Evolutionary conservation across 1,140 invertebrate species (phyloP).

Genomic region (Pinna nobilis): DNA sequence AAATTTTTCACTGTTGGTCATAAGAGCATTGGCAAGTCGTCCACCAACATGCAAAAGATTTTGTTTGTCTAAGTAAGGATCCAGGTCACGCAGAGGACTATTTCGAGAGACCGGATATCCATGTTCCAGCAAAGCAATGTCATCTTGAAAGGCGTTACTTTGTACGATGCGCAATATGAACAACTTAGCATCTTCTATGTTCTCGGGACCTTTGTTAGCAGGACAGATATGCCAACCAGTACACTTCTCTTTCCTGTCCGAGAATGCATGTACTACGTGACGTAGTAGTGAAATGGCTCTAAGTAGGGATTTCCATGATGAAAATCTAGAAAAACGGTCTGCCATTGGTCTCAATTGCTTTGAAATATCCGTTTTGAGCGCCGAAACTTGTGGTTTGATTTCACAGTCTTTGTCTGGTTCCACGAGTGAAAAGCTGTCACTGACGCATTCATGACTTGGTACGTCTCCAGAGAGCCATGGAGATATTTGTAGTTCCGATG

Average conservation of each 20-base stretch:
- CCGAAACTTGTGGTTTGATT: conserved; percentile 13
- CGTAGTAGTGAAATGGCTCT: neutral
- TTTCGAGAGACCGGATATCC: neutral
- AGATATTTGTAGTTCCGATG: neutral
- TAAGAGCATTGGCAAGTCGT: too few relatives aligned
- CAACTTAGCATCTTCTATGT: neutral
- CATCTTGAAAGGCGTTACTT: neutral
- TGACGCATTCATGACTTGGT: neutral
- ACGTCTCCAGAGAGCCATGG: conserved; percentile 24
- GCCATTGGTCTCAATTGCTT: neutral
- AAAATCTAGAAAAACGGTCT: neutral
- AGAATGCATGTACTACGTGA: neutral
- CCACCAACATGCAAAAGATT: too few relatives aligned
- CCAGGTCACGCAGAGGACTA: neutral
- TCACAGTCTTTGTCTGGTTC: conserved; percentile 22
- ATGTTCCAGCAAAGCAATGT: neutral
- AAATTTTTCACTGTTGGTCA: too few relatives aligned
- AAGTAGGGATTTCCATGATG: neutral
- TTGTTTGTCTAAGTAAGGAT: too few relatives aligned
- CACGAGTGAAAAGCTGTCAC: neutral
- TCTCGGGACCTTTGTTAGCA: neutral
- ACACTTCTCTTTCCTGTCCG: neutral
- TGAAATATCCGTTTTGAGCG: neutral
- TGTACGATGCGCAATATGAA: neutral
- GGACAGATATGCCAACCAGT: neutral